A percentile compares a stretch with the other conserved stretches of the same genome.
phyloP scores from a whole-genome alignment of 2,797 vertebrate genomes.

The Pantherophis alleghaniensis region DNA sequence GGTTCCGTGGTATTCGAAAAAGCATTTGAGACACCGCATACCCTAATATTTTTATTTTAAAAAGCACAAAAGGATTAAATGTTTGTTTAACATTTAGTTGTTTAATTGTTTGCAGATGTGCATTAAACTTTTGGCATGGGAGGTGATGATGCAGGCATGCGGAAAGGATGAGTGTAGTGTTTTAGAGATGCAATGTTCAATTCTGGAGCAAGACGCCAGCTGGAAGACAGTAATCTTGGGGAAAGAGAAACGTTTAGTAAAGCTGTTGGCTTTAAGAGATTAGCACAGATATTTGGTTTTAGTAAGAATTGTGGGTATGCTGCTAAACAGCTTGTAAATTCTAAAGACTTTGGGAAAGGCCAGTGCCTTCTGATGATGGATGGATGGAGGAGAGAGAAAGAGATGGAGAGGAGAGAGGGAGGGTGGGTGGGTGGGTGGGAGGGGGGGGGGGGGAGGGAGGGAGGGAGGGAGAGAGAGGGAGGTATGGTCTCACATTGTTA shows the following conservation, averaged over 20 bases:
- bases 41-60: slow-evolving; percentile 27
- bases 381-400: too few relatives aligned
- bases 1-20: neutral
- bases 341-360: neutral
- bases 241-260: neutral
- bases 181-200: neutral
- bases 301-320: accelerated
- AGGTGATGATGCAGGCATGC: slow-evolving; percentile 45
- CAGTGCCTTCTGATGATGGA: neutral
- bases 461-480: too few relatives aligned
- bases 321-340: neutral
- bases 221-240: slow-evolving; percentile 5
- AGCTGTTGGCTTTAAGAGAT: neutral
- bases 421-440: neutral
- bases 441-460: too few relatives aligned
- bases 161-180: slow-evolving; percentile 17
- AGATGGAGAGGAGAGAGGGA: too few relatives aligned
- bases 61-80: neutral
- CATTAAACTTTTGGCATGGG: slow-evolving; percentile 51
- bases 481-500: neutral
- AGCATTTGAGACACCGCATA: slow-evolving; percentile 32
- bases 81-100: slow-evolving; percentile 43
- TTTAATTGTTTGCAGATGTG: slow-evolving; percentile 66
- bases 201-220: neutral
- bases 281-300: neutral